Conservation (phyloP, 2,797 vertebrate genomes). For the Parauchenoglanis ngamensis region DNA sequence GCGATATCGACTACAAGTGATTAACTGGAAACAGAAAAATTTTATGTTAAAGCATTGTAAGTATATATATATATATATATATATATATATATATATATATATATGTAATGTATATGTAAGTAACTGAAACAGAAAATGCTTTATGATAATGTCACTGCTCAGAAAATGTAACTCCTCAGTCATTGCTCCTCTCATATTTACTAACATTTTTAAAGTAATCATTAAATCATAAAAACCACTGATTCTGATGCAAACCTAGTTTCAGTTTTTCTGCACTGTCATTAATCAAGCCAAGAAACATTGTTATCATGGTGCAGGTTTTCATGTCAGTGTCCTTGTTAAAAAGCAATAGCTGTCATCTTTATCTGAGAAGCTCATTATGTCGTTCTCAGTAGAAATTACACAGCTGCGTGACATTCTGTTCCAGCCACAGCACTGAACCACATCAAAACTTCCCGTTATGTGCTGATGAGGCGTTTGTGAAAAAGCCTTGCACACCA, state of each 20-base stretch:
- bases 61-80: too few species aligned
- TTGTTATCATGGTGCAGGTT: not conserved
- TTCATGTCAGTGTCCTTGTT: not conserved
- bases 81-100: too few species aligned
- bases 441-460: not conserved
- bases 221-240: not conserved
- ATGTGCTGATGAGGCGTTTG: constrained; percentile 47
- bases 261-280: not conserved
- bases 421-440: constrained; percentile 32
- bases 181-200: too few species aligned
- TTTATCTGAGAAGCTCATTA: not conserved
- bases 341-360: constrained; percentile 11
- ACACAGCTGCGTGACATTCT: constrained; percentile 24
- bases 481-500: constrained; percentile 40
- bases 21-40: not conserved
- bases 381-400: not conserved
- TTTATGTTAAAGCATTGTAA: too few species aligned
- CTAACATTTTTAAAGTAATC: not conserved
- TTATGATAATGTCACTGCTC: not conserved
- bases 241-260: not conserved
- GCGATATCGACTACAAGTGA: not conserved
- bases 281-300: not conserved
- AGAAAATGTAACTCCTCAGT: not conserved
- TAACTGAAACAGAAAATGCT: not conserved
- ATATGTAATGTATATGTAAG: not conserved